Conservation (phyloP, 2,888 invertebrate species). For the Dynastes hyllus region DNA sequence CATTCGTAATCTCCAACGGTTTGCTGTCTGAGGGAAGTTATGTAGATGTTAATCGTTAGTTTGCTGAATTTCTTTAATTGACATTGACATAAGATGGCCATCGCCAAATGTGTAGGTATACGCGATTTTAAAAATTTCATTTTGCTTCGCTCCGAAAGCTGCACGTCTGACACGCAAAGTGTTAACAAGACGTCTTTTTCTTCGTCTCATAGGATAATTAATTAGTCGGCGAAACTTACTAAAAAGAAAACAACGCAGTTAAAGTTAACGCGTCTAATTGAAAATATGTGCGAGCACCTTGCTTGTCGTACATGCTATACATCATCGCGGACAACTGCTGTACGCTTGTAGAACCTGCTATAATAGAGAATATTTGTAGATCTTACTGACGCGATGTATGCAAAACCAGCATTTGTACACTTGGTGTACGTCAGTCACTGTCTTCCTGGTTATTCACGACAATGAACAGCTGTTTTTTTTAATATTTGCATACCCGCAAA, state of each 20-base stretch:
- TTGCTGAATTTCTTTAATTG: slow-evolving; percentile 35
- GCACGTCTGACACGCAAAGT: slow-evolving; percentile 24
- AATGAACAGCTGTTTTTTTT: slow-evolving; percentile 37
- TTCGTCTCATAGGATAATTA: slow-evolving; percentile 28
- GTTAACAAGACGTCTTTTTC: slow-evolving; percentile 32
- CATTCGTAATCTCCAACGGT: no score
- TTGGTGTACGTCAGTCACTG: slow-evolving; percentile 16
- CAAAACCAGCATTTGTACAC: slow-evolving; percentile 32
- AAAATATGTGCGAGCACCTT: slow-evolving; percentile 46
- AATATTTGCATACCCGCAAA: slow-evolving; percentile 22
- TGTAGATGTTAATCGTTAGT: neutral
- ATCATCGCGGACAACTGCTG: slow-evolving; percentile 33
- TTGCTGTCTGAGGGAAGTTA: neutral
- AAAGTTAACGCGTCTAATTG: slow-evolving; percentile 40
- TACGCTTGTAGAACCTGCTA: slow-evolving; percentile 42
- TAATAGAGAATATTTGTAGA: slow-evolving; percentile 44
- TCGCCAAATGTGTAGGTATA: neutral
- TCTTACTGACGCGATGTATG: slow-evolving; percentile 31
- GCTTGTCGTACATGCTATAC: slow-evolving; percentile 22
- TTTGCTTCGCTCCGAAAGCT: slow-evolving; percentile 9
- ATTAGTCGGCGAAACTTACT: slow-evolving; percentile 17
- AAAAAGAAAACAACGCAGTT: slow-evolving; percentile 20
- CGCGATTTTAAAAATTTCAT: slow-evolving; percentile 11
- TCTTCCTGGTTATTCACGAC: slow-evolving; percentile 19
- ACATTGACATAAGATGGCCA: slow-evolving; percentile 33